Percentiles rank a stretch among this genome's conserved stretches.
Evolutionary conservation across 2,888 invertebrate species (phyloP).

Genomic region (Augiades crinisus): DNA sequence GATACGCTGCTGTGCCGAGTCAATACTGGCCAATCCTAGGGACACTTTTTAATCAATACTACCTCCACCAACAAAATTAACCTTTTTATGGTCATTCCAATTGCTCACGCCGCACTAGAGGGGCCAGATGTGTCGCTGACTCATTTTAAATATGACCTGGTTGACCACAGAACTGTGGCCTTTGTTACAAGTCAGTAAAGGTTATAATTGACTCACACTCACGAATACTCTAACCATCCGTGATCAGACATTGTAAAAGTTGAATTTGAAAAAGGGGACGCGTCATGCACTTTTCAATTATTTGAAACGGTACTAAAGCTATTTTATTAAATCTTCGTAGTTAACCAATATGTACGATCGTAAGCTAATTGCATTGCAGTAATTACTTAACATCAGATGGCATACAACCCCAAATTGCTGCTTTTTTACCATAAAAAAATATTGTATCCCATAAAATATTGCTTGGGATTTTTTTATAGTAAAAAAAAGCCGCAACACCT

Average conservation of each 20-base stretch:
- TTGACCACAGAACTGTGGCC: not conserved
- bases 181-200: not conserved
- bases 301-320: not conserved
- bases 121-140: slow-evolving; percentile 2
- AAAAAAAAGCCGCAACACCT: too few species aligned
- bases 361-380: too few species aligned
- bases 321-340: too few species aligned
- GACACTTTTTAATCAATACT: too few species aligned
- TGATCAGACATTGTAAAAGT: not conserved
- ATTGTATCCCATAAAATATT: too few species aligned
- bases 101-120: not conserved
- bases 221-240: not conserved
- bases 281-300: not conserved
- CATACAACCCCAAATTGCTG: too few species aligned
- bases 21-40: too few species aligned
- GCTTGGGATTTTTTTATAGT: too few species aligned
- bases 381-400: too few species aligned
- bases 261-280: not conserved
- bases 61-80: not conserved
- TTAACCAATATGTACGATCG: too few species aligned
- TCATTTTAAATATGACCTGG: not conserved
- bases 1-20: too few species aligned
- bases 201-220: not conserved
- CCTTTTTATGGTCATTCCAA: not conserved
- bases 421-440: too few species aligned